phyloP scores from a whole-genome alignment of 2,113 vertebrate species.

The Pantherophis guttatus region DNA sequence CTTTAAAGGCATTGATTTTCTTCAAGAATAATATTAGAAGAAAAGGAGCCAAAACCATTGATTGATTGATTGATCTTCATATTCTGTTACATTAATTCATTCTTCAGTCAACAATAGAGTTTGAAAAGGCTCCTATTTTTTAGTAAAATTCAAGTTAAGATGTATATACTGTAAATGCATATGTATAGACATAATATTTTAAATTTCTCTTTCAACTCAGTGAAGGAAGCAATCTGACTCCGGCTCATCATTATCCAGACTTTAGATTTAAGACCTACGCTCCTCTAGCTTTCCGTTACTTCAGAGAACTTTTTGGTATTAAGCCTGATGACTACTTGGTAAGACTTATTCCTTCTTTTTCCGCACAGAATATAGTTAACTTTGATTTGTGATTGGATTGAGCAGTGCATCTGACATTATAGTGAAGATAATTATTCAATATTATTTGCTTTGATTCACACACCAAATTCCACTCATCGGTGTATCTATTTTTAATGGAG shows the following conservation, averaged over 20 bases:
- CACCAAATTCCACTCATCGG: background rate
- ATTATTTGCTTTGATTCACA: background rate
- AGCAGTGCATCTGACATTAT: background rate
- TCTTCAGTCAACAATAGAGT: background rate
- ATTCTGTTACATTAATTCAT: background rate
- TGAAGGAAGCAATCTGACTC: conserved; percentile 96
- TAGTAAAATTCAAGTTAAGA: background rate
- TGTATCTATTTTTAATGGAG: background rate
- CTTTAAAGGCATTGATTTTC: background rate
- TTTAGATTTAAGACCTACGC: conserved; percentile 98
- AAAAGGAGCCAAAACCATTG: background rate
- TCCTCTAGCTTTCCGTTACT: conserved; percentile 95
- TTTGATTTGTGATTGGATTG: background rate
- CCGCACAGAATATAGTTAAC: conserved; percentile 6
- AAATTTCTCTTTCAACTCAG: conserved; percentile 67
- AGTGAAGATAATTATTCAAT: background rate
- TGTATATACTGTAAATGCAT: conserved; percentile 20
- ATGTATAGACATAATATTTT: background rate
- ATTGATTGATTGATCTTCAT: background rate
- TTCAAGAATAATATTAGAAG: background rate
- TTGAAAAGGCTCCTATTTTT: background rate
- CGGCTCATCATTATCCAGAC: conserved; percentile 97
- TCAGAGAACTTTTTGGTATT: conserved; percentile 97
- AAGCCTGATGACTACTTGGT: conserved; percentile 98
- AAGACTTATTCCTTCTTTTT: conserved; percentile 67